Base-by-base conservation (phyloP, 2,797 vertebrate genomes). In the Ceryle rudis region DNA sequence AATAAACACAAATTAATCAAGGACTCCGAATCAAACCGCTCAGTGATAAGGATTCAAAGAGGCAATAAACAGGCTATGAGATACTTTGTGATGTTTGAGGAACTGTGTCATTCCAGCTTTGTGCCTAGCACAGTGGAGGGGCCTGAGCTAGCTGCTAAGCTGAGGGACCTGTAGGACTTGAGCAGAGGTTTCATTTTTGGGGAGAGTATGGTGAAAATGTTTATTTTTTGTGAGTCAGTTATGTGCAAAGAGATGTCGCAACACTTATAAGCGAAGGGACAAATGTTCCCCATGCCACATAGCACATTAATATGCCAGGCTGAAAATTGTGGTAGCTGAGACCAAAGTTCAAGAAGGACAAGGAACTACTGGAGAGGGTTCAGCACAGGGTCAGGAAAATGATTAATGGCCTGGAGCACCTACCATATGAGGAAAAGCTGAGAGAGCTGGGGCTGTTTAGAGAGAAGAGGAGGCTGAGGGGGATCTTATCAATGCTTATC, bases 1-100 rank as follows among this genome's bases (percentile, higher is more conserved):
- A 94, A 90, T 79, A 97, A 92, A 94, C 84, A 96, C 51, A 92
- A 90, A 97, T 95, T 88, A 95, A 95, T 96, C 89, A 96, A 95
- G 85, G 74, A 86, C 84, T 86, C 82, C 37, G 89, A 85, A 81
- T 69, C 44, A 29, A 95, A 44, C 35, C 8, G 22, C 29, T 51
- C 39, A 31, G 84, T 95, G 93, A 96, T 89, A 96, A 97, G 86
- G 72, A 96, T 70, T 87, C 70, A 89, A 88, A 46, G 7, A 46
- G 57, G 78, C 92, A 74, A 92, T 73, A 97, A 96, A 92, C 90
- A 95, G 79, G 47, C 78, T 54, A 51, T 52, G 82, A 84, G 51
- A 31, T 75, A 70, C 52, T 79, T 96, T 70, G n/a, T 57, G 51
- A 74, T 47, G 61, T 66, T 51, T 75, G 44, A 58, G 26, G 35